These are phyloP conservation scores for Phataginus tricuspis DNA, from an alignment of 2,797 vertebrate species.

Conservation along the genomic window DNA sequence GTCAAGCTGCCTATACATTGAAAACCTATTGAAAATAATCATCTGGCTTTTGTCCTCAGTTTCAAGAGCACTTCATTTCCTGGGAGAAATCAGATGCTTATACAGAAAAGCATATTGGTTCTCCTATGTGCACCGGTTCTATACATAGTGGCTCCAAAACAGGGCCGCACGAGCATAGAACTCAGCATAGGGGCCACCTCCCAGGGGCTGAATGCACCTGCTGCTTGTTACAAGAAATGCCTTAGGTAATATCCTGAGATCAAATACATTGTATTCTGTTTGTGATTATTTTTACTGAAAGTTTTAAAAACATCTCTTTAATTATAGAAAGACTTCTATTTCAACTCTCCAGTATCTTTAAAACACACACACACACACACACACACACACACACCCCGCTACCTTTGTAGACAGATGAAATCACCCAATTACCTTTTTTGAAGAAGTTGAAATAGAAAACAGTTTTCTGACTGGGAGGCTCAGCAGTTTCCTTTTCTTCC, in stretches of 20 bases:
- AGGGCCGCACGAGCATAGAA: background rate
- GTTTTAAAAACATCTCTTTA: background rate
- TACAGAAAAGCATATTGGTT: background rate
- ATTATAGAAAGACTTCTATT: constrained; percentile 19
- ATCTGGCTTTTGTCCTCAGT: background rate
- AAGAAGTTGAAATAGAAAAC: constrained; percentile 23
- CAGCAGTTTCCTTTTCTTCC: constrained; percentile 29
- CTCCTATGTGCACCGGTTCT: background rate
- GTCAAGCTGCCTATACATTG: background rate
- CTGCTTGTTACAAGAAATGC: background rate
- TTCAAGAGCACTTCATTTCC: background rate
- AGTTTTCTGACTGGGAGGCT: constrained; percentile 2
- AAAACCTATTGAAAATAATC: background rate
- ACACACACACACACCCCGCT: background rate
- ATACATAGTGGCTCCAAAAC: background rate
- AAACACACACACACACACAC: background rate
- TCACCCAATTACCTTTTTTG: constrained; percentile 7
- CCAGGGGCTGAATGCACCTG: background rate
- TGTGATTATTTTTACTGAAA: background rate
- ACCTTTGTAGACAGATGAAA: background rate
- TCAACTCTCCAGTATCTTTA: background rate
- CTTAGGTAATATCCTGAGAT: background rate
- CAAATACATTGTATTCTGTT: constrained; percentile 12
- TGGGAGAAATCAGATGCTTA: background rate
- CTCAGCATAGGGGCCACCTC: background rate